Percentiles rank a stretch among this genome's conserved stretches.
Conservation (phyloP, 1,140 invertebrate species). For the Drosophila arizonae region DNA sequence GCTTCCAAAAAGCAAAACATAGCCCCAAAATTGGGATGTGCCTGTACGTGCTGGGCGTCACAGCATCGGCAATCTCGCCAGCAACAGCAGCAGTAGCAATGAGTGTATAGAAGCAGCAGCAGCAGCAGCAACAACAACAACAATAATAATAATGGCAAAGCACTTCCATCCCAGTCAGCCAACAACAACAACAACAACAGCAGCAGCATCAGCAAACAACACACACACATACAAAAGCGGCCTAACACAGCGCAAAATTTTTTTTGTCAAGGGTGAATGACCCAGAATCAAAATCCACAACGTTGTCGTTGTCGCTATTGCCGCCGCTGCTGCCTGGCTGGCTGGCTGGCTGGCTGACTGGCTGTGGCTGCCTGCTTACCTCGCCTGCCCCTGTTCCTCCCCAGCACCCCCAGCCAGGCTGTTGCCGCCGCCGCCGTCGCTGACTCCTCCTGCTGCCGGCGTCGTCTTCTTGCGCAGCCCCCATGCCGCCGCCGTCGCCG, state of each 20-base stretch:
- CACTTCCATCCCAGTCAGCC: slow-evolving; percentile 34
- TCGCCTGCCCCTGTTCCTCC: slow-evolving; percentile 20
- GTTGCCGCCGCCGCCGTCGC: slow-evolving; percentile 2
- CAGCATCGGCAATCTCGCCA: slow-evolving; percentile 46
- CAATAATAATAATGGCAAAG: slow-evolving; percentile 33
- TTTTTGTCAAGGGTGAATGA: slow-evolving; percentile 81
- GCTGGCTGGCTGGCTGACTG: slow-evolving; percentile 36
- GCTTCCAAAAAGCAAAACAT: slow-evolving; percentile 24
- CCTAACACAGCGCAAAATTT: slow-evolving; percentile 77
- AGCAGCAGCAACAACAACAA: slow-evolving; percentile 25
- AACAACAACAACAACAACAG: slow-evolving; percentile 19
- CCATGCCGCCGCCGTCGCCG: slow-evolving; percentile 3
- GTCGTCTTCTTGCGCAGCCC: slow-evolving; percentile 12
- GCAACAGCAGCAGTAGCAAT: slow-evolving; percentile 12
- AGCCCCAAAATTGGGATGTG: slow-evolving; percentile 67
- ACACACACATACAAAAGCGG: slow-evolving; percentile 65
- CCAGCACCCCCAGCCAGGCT: slow-evolving; percentile 4
- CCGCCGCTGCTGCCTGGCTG: slow-evolving; percentile 12
- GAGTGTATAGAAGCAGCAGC: slow-evolving; percentile 35
- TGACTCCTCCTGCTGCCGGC: slow-evolving; percentile 27
- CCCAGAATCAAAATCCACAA: slow-evolving; percentile 81
- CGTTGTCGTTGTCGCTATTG: slow-evolving; percentile 52
- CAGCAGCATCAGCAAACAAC: slow-evolving; percentile 7
- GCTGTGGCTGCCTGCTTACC: slow-evolving; percentile 16
- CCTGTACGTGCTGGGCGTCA: slow-evolving; percentile 63